Conservation (phyloP, 2,797 vertebrate genomes). For the Rhodeus uyekii region DNA sequence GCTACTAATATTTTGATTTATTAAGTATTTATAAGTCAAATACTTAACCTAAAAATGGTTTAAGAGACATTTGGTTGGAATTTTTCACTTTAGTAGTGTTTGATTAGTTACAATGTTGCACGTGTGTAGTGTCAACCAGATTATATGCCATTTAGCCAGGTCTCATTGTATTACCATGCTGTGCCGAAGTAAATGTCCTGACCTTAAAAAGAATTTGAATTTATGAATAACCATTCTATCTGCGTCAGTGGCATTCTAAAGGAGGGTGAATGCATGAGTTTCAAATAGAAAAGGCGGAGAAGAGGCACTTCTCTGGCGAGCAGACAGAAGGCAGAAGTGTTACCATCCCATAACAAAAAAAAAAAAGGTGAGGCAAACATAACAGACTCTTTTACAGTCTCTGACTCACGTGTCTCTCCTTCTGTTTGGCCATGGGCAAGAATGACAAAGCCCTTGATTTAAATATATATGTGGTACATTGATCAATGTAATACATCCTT, state of each 20-base stretch:
- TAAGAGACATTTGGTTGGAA: neutral
- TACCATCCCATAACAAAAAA: conserved; percentile 18
- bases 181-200: conserved; percentile 3
- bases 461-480: neutral
- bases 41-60: neutral
- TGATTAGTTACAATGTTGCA: neutral
- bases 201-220: neutral
- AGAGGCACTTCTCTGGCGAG: neutral
- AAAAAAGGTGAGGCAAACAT: neutral
- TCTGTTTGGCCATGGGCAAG: neutral
- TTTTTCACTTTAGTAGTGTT: neutral
- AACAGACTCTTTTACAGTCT: conserved; percentile 9
- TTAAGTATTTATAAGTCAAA: no score
- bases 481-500: neutral
- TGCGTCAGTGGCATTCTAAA: conserved; percentile 17
- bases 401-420: neutral
- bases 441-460: neutral
- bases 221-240: neutral
- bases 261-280: neutral
- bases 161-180: neutral
- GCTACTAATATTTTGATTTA: no score
- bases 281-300: conserved; percentile 12
- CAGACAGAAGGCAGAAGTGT: neutral
- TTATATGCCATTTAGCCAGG: neutral
- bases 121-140: neutral